Conservation (phyloP, 2,113 vertebrate genomes). For the Smithornis capensis region DNA sequence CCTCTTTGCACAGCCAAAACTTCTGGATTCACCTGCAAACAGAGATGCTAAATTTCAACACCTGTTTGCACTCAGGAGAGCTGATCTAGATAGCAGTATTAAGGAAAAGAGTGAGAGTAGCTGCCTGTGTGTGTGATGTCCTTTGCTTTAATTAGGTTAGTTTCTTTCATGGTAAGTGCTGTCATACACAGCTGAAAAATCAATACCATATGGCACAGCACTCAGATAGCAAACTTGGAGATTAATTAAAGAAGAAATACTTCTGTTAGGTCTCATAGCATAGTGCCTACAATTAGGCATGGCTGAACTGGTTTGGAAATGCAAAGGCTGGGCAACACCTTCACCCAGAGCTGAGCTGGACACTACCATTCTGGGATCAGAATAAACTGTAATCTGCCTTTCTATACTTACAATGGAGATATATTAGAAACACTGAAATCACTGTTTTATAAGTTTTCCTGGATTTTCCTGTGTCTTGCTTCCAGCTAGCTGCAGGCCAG, state of each 20-base stretch:
- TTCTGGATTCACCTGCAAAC: background rate
- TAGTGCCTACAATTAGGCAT: slow-evolving; percentile 18
- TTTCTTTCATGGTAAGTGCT: slow-evolving; percentile 50
- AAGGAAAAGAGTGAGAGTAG: slow-evolving; percentile 40
- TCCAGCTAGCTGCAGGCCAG: background rate
- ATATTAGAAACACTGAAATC: background rate
- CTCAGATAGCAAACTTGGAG: slow-evolving; percentile 61
- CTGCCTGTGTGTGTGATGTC: background rate
- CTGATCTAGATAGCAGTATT: accelerated
- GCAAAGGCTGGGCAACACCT: background rate
- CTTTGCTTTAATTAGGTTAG: slow-evolving; percentile 53
- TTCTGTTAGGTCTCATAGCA: slow-evolving; percentile 42
- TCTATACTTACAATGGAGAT: accelerated
- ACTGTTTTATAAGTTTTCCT: accelerated
- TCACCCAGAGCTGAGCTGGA: background rate
- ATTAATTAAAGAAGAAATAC: slow-evolving; percentile 68
- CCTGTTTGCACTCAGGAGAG: background rate
- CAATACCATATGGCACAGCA: slow-evolving; percentile 65
- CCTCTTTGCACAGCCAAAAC: background rate
- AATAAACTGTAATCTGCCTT: background rate
- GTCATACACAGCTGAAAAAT: slow-evolving; percentile 53
- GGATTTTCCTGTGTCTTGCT: background rate
- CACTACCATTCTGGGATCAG: background rate
- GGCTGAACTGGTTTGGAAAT: slow-evolving; percentile 49
- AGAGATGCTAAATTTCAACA: background rate